Evolutionary conservation across 2,113 vertebrate genomes (phyloP).

Genomic region (Cavia porcellus): DNA sequence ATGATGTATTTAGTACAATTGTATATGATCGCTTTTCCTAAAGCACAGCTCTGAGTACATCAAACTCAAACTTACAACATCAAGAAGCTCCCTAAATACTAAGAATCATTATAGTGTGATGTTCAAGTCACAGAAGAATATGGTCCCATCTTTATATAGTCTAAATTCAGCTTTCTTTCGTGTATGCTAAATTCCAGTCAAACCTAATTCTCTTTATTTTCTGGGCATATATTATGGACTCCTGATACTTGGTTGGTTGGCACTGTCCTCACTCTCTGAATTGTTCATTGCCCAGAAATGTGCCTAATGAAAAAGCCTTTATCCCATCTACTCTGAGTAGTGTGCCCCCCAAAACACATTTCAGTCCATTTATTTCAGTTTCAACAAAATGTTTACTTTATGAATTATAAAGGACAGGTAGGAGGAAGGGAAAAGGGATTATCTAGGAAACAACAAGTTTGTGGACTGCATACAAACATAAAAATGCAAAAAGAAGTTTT

Average conservation of each 20-base stretch:
- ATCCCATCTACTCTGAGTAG: not conserved
- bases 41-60: not conserved
- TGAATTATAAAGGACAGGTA: not conserved
- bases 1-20: not conserved
- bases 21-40: not conserved
- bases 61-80: not conserved
- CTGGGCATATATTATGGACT: not conserved
- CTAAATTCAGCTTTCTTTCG: constrained; percentile 25
- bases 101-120: not conserved
- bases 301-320: not conserved
- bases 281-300: not conserved
- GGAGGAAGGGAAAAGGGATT: not conserved
- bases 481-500: not conserved
- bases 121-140: not conserved
- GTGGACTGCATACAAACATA: not conserved
- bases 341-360: not conserved
- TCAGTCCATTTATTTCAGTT: not conserved
- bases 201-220: not conserved
- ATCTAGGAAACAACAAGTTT: not conserved
- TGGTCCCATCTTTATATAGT: not conserved
- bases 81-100: not conserved
- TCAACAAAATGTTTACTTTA: not conserved
- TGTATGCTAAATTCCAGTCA: constrained; percentile 1
- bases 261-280: not conserved
- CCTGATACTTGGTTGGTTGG: not conserved